A percentile compares a stretch with the other conserved stretches of the same genome.
Conservation (phyloP, 2,888 invertebrate species). For the Chloroclystis v-ata region DNA sequence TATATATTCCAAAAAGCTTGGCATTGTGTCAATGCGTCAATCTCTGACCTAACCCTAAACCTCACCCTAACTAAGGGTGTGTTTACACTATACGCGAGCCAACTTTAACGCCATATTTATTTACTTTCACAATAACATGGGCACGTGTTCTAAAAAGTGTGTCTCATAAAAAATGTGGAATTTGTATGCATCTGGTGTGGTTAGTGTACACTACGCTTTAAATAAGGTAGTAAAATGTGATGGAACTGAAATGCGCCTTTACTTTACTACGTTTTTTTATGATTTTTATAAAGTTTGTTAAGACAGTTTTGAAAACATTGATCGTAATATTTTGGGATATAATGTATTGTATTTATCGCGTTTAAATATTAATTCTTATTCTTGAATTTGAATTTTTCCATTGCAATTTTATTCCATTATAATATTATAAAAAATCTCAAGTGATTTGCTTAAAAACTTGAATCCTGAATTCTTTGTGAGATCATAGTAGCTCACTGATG, state of each 20-base stretch:
- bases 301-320: too few species aligned
- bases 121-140: constrained; percentile 62
- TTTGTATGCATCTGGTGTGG: constrained; percentile 64
- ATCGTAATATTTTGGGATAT: too few species aligned
- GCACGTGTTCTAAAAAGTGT: constrained; percentile 53
- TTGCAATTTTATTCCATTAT: too few species aligned
- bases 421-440: too few species aligned
- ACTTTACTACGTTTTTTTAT: constrained; percentile 15
- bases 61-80: constrained; percentile 51
- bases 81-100: constrained; percentile 54
- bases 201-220: constrained; percentile 42
- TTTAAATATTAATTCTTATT: too few species aligned
- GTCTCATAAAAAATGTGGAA: constrained; percentile 64
- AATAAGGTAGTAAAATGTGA: constrained; percentile 18
- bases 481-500: too few species aligned
- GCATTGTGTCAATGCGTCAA: too few species aligned
- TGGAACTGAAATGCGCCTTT: constrained; percentile 11
- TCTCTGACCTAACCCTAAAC: neutral
- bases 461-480: too few species aligned
- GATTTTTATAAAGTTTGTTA: neutral
- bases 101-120: constrained; percentile 64
- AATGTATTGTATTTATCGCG: too few species aligned
- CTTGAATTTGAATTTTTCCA: too few species aligned
- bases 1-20: too few species aligned
- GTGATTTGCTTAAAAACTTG: too few species aligned